Base-by-base conservation (phyloP, 2,113 vertebrate species). In the Cromileptes altivelis region DNA sequence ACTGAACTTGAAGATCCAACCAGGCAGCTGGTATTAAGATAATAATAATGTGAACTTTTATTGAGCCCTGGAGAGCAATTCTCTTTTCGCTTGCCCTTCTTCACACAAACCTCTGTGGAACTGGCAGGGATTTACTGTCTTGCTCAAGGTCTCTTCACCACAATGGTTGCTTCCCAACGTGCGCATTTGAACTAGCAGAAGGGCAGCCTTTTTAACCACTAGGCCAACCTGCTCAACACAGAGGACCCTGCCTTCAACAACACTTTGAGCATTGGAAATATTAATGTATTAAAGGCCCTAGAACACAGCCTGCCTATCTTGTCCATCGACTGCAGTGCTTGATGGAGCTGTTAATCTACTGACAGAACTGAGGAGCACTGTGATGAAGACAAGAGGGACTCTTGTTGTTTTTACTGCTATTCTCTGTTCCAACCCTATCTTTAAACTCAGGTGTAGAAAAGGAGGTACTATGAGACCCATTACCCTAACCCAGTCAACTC, bases 381-480 rank as follows among this genome's bases (percentile, higher is more conserved):
- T 73, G 60, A 78, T 23, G 13, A 72, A 52, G 56, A 79, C 9
- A 23, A 81, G 30, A 64, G n/a, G n/a, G 18, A 53, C 70, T 30
- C 30, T 79, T 37, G 30, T 55, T 78, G 49, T 25, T 70, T 71
- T 55, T 62, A 78, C 71, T 76, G 77, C 58, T 61, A 30, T 74
- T 76, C 88, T 86, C 56, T 81, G 71, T 91, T 91, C 74, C 78
- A 77, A 93, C 89, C 33, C 47, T 89, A 86, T 89, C 56, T 82
- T 87, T 84, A 89, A 93, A 89, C 95, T 96, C 95, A 95, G 94
- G 95, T 94, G 87, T 92, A 91, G 58, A 90, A 89, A 80, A 90
- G 85, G 89, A 86, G 91, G 88, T 93, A 92, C 91, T 85, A 81
- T 77, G 76, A 81, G 88, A 89, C 80, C n/a, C n/a, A n/a, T n/a